Conservation (phyloP, 2,113 vertebrate genomes). For the Nicator chloris region DNA sequence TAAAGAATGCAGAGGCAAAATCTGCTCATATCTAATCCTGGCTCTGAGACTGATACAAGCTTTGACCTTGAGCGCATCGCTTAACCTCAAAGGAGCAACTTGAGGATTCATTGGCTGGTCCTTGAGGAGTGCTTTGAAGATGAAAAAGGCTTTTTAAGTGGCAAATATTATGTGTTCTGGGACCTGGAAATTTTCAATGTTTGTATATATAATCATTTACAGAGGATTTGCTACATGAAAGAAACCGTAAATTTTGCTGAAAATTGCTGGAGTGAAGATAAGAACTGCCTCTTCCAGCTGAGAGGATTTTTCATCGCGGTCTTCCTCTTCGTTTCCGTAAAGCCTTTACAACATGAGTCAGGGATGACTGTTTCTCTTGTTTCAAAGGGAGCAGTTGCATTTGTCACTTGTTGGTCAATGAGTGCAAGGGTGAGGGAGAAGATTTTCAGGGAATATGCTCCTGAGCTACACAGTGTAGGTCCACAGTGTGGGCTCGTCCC, state of each 20-base stretch:
- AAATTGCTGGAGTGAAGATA: constrained; percentile 17
- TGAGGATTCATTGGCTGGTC: constrained; percentile 28
- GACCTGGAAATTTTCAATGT: constrained; percentile 44
- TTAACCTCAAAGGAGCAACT: constrained; percentile 40
- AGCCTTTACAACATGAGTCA: not conserved
- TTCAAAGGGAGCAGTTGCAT: not conserved
- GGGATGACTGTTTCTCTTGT: fast-evolving
- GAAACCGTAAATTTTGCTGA: not conserved
- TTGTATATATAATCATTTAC: constrained; percentile 51
- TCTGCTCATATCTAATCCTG: not conserved
- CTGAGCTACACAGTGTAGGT: not conserved
- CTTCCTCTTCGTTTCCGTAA: not conserved
- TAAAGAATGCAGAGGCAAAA: not conserved
- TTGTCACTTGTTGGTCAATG: fast-evolving
- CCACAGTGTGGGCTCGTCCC: fast-evolving
- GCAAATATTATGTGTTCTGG: constrained; percentile 6
- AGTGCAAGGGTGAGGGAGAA: not conserved
- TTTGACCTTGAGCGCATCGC: constrained; percentile 44
- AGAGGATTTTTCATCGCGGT: not conserved
- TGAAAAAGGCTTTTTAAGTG: constrained; percentile 33
- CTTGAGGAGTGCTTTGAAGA: constrained; percentile 34
- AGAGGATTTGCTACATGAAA: constrained; percentile 47
- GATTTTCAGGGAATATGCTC: not conserved
- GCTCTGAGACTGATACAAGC: not conserved
- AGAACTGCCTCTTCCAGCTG: not conserved